Conservation (phyloP, 2,888 invertebrate species). For the Zaprionus obscuricornis region DNA sequence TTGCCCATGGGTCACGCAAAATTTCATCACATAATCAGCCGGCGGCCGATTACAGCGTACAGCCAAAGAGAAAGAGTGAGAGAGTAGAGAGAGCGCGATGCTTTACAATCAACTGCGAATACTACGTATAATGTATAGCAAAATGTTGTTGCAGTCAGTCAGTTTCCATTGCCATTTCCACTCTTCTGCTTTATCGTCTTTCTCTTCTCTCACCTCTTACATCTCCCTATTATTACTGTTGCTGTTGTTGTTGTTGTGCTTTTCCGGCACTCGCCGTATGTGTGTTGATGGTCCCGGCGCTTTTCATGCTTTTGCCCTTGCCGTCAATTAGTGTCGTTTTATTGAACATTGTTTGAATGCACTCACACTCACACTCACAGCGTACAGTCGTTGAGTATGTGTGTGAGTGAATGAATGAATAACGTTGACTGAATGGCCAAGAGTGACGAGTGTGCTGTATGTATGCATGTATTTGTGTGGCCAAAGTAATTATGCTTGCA, state of each 20-base stretch:
- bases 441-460: background rate
- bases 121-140: constrained; percentile 11
- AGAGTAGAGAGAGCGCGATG: too few relatives aligned
- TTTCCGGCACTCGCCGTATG: constrained; percentile 59
- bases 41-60: constrained; percentile 47
- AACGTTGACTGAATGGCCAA: constrained; percentile 9
- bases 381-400: constrained; percentile 32
- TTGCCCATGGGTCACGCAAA: constrained; percentile 73
- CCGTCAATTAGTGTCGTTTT: constrained; percentile 70
- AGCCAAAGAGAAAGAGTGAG: background rate
- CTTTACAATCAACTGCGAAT: background rate
- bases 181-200: too few relatives aligned
- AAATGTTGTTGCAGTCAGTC: constrained; percentile 46
- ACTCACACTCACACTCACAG: constrained; percentile 33
- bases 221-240: constrained; percentile 17
- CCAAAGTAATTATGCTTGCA: too few relatives aligned
- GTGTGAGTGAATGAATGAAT: constrained; percentile 26
- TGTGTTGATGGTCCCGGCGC: constrained; percentile 38
- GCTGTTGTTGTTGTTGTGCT: constrained; percentile 39
- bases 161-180: constrained; percentile 50
- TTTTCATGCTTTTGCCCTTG: constrained; percentile 70
- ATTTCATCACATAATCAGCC: constrained; percentile 77
- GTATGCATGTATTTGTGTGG: background rate
- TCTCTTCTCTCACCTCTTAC: background rate
- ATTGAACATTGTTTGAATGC: constrained; percentile 68